Evolutionary conservation across 2,797 vertebrate species (phyloP).

Genomic region (Botia kubotai): DNA sequence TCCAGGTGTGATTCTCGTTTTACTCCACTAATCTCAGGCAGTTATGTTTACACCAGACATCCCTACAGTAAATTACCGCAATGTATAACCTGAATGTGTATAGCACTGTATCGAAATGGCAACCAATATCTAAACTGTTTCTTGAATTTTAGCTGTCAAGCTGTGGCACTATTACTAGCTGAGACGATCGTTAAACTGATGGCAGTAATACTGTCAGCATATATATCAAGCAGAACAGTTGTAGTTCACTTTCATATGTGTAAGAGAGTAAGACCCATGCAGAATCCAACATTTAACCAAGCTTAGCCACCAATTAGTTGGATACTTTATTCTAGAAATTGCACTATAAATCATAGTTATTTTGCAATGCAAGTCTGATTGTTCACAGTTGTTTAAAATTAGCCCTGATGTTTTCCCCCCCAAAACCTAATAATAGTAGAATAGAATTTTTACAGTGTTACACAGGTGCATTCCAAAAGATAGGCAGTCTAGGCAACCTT

Average conservation of each 20-base stretch:
- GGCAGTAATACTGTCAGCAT: slow-evolving; percentile 3
- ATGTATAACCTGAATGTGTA: background rate
- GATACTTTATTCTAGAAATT: background rate
- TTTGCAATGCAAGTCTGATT: too few species aligned
- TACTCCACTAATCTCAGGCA: background rate
- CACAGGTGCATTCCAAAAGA: too few species aligned
- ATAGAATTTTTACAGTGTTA: too few species aligned
- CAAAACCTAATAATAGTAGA: too few species aligned
- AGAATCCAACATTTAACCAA: background rate
- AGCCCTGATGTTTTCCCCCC: background rate
- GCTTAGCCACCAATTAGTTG: background rate
- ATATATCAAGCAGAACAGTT: slow-evolving; percentile 6
- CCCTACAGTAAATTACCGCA: background rate
- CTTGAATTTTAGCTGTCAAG: slow-evolving; percentile 1
- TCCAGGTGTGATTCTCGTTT: background rate
- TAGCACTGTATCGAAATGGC: background rate
- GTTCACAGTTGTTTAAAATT: background rate
- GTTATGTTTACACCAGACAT: background rate
- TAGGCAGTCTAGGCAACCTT: too few species aligned
- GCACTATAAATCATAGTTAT: background rate
- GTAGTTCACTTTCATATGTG: background rate
- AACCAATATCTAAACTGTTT: background rate
- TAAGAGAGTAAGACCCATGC: background rate
- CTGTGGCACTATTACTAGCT: background rate
- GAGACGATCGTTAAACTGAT: slow-evolving; percentile 1